Percentiles rank a stretch among this genome's conserved stretches.
Conservation (phyloP, 2,888 invertebrate species). For the Phania funesta region DNA sequence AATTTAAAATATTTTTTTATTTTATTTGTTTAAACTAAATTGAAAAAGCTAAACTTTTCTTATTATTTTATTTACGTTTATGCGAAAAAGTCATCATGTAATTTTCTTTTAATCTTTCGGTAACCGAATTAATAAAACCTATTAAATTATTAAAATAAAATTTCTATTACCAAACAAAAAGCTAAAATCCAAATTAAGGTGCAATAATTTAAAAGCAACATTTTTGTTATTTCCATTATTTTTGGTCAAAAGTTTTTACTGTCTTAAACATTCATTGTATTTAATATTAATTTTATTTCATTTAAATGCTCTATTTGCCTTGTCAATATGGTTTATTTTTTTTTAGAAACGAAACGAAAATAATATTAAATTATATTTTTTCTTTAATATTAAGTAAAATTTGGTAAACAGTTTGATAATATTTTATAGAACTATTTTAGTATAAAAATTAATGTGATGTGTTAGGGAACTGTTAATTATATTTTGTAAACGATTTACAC, state of each 20-base stretch:
- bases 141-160: no score
- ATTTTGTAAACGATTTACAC: constrained; percentile 55
- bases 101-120: no score
- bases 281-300: no score
- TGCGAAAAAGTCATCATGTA: constrained; percentile 37
- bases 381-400: constrained; percentile 15
- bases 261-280: neutral
- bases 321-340: constrained; percentile 18
- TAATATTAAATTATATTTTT: constrained; percentile 27
- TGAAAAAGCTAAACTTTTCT: constrained; percentile 13
- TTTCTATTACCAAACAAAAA: no score
- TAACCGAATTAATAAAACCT: no score
- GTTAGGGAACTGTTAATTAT: constrained; percentile 54
- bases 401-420: constrained; percentile 39
- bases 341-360: neutral
- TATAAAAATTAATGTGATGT: constrained; percentile 41
- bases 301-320: neutral
- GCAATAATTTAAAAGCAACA: no score
- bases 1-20: constrained; percentile 27
- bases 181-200: no score
- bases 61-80: constrained; percentile 42
- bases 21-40: constrained; percentile 28
- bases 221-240: no score
- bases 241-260: no score
- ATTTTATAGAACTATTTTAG: constrained; percentile 13